Conservation (phyloP, 2,797 vertebrate species). For the Botia kubotai region DNA sequence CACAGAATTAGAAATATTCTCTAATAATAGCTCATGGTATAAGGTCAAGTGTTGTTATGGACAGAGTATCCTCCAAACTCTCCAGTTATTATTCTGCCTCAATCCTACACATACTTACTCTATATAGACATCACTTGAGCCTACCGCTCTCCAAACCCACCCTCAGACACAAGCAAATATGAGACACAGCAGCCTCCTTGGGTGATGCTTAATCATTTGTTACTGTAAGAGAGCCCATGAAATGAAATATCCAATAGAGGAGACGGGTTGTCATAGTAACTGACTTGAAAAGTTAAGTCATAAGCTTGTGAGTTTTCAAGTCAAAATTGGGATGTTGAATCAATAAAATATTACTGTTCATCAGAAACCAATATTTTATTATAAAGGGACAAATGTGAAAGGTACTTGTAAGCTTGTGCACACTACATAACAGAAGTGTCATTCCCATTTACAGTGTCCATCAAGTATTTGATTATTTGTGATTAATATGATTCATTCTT, state of each 20-base stretch:
- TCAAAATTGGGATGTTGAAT: background rate
- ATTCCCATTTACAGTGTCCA: background rate
- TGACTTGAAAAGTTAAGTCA: constrained; percentile 13
- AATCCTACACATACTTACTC: background rate
- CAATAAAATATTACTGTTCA: background rate
- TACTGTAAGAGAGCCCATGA: constrained; percentile 30
- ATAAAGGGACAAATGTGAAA: too few species aligned
- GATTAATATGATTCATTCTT: background rate
- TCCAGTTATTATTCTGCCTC: constrained; percentile 1
- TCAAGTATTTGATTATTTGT: background rate
- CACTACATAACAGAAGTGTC: background rate
- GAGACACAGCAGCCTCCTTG: constrained; percentile 9
- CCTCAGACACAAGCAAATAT: constrained; percentile 13
- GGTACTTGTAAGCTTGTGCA: too few species aligned
- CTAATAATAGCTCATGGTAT: constrained; percentile 1
- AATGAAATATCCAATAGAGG: constrained; percentile 25
- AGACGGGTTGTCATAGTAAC: constrained; percentile 41
- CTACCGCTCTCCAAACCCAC: constrained; percentile 18
- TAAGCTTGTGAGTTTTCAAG: background rate
- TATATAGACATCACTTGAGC: constrained; percentile 19
- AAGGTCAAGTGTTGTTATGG: background rate
- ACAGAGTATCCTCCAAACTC: background rate
- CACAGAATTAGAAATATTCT: constrained; percentile 21
- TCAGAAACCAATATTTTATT: background rate
- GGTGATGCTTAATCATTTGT: constrained; percentile 29